phyloP scores from a whole-genome alignment of 2,888 invertebrate species.

The Shargacucullia verbasci region DNA sequence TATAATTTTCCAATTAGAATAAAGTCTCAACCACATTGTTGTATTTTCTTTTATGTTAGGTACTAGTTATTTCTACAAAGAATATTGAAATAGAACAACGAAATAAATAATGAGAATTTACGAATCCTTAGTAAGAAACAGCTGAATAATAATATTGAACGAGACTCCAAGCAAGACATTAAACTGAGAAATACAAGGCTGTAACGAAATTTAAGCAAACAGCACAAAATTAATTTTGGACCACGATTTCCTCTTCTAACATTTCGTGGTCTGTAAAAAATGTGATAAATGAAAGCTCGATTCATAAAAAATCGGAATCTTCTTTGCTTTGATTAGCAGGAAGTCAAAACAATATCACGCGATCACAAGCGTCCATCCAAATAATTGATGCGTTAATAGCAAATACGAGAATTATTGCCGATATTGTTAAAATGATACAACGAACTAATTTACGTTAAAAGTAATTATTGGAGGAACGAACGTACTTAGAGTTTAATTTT shows the following conservation, averaged over 20 bases:
- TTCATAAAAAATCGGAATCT: conserved; percentile 16
- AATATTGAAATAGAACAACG: too few species aligned
- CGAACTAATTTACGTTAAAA: conserved; percentile 17
- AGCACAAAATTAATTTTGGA: conserved; percentile 41
- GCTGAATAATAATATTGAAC: conserved; percentile 30
- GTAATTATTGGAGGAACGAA: conserved; percentile 7
- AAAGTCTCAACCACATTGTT: background rate
- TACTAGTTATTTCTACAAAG: too few species aligned
- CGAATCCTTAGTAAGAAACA: conserved; percentile 8
- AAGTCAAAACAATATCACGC: conserved; percentile 33
- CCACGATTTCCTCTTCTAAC: conserved; percentile 20
- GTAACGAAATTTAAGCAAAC: conserved; percentile 37
- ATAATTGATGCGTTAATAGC: conserved; percentile 30
- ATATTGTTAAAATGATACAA: conserved; percentile 14
- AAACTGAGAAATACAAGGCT: conserved; percentile 28
- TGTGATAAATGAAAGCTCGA: conserved; percentile 14
- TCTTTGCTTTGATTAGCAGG: conserved; percentile 30
- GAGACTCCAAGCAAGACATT: conserved; percentile 25
- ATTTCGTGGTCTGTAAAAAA: conserved; percentile 29
- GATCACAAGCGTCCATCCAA: conserved; percentile 21
- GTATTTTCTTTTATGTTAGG: too few species aligned
- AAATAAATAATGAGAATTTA: too few species aligned
- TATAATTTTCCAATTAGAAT: conserved; percentile 20
- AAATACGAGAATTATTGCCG: conserved; percentile 10
- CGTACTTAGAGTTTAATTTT: conserved; percentile 15